These are phyloP conservation scores for Drosophila rellima DNA, from an alignment of 2,888 invertebrate species.

Conservation along the genomic window DNA sequence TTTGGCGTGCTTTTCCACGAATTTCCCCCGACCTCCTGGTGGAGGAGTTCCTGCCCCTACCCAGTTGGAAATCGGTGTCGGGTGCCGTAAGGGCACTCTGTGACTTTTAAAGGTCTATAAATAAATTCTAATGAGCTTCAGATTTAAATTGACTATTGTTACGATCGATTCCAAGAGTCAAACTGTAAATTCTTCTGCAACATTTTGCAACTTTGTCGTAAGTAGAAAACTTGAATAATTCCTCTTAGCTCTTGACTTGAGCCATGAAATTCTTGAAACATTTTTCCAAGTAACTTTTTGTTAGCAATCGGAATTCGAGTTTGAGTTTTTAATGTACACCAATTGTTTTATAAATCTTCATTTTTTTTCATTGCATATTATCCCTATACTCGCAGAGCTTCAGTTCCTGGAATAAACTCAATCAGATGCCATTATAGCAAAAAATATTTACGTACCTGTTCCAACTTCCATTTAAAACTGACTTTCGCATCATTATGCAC, in stretches of 20 bases:
- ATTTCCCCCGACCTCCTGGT: slow-evolving; percentile 18
- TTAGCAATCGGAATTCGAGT: slow-evolving; percentile 4
- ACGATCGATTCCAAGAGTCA: slow-evolving; percentile 8
- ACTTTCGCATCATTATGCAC: background rate
- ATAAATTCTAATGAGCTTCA: slow-evolving; percentile 13
- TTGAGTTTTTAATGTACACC: background rate
- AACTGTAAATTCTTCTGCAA: background rate
- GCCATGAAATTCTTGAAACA: background rate
- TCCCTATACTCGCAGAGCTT: background rate
- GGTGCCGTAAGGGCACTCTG: background rate
- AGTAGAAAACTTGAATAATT: slow-evolving; percentile 6
- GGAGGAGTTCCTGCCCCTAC: background rate
- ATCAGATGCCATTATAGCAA: background rate
- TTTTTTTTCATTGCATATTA: background rate
- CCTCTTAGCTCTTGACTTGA: background rate
- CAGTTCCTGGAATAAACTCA: background rate
- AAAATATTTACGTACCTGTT: background rate
- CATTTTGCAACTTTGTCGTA: slow-evolving; percentile 9
- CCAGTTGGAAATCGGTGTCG: background rate
- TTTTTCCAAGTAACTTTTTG: slow-evolving; percentile 1
- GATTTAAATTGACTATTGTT: slow-evolving; percentile 16
- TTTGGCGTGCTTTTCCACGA: slow-evolving; percentile 27
- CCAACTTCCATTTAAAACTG: no score
- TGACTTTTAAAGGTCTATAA: slow-evolving; percentile 16
- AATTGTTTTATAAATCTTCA: background rate